Evolutionary conservation across 2,113 vertebrate genomes (phyloP).

Genomic region (Pteronura brasiliensis): DNA sequence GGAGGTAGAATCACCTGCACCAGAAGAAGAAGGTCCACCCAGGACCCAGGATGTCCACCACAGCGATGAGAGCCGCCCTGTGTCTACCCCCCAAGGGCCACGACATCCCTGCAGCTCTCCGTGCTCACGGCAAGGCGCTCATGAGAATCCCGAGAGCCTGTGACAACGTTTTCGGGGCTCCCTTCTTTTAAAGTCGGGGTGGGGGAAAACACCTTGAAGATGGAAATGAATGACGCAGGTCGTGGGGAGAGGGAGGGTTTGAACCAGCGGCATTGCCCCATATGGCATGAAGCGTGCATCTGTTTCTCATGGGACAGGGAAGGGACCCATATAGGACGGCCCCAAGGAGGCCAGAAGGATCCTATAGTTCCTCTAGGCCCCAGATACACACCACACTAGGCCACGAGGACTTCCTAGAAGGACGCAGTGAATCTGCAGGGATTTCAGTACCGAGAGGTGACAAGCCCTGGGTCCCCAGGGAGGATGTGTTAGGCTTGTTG

Average conservation of each 20-base stretch:
- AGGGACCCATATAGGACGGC: rapidly evolving
- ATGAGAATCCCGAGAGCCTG: rapidly evolving
- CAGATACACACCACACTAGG: too few relatives aligned
- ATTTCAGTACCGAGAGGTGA: rapidly evolving
- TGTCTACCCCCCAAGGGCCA: rapidly evolving
- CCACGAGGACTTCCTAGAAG: neutral
- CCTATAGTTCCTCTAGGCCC: too few relatives aligned
- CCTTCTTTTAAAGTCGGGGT: rapidly evolving
- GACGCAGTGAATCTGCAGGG: neutral
- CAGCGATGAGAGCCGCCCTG: rapidly evolving
- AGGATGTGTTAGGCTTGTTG: neutral
- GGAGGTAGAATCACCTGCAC: neutral
- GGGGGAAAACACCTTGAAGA: rapidly evolving
- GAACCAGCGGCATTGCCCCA: rapidly evolving
- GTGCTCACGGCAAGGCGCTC: rapidly evolving
- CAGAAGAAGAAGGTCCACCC: too few relatives aligned
- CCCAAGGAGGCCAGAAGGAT: neutral
- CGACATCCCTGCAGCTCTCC: rapidly evolving
- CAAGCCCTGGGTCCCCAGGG: rapidly evolving
- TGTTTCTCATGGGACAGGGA: neutral
- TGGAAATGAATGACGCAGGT: too few relatives aligned
- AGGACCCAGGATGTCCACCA: too few relatives aligned
- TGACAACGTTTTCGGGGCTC: rapidly evolving
- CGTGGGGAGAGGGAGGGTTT: rapidly evolving
- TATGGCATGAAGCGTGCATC: rapidly evolving